A percentile compares a stretch with the other conserved stretches of the same genome.
These are phyloP conservation scores for Sphaerodactylus townsendi DNA, from an alignment of 2,113 vertebrate genomes.

Conservation along the genomic window DNA sequence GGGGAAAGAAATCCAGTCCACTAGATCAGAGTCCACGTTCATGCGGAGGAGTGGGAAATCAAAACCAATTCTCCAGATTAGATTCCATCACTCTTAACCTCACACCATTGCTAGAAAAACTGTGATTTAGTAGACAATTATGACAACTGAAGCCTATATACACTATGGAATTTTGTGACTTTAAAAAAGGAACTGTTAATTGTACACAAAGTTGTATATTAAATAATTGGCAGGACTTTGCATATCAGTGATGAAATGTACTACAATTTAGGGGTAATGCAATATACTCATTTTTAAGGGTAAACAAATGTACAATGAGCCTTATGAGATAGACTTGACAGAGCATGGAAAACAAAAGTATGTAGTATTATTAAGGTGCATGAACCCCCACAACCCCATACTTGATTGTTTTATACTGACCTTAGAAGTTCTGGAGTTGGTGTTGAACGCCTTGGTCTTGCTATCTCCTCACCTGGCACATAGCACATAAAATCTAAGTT, in stretches of 20 bases:
- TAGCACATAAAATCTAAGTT: conserved; percentile 2
- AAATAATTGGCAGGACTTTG: not conserved
- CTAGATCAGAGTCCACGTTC: too few relatives aligned
- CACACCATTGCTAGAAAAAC: too few relatives aligned
- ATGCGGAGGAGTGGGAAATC: too few relatives aligned
- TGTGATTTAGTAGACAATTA: not conserved
- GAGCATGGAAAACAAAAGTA: not conserved
- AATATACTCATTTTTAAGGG: not conserved
- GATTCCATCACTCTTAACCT: too few relatives aligned
- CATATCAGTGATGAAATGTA: not conserved
- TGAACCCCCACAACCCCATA: not conserved
- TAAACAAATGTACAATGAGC: not conserved
- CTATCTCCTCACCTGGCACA: conserved; percentile 89
- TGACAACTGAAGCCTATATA: not conserved
- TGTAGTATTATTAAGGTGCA: not conserved
- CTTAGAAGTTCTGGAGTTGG: conserved; percentile 84
- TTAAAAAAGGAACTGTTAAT: not conserved
- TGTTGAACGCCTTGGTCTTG: conserved; percentile 89
- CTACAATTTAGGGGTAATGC: not conserved
- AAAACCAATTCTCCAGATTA: too few relatives aligned
- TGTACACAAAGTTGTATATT: not conserved
- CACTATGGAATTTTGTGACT: not conserved
- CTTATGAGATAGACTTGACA: not conserved
- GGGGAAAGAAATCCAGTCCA: too few relatives aligned
- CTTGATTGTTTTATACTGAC: conserved; percentile 68